A percentile compares a stretch with the other conserved stretches of the same genome.
phyloP scores from a whole-genome alignment of 2,113 vertebrate genomes.

The Acanthisitta chloris region DNA sequence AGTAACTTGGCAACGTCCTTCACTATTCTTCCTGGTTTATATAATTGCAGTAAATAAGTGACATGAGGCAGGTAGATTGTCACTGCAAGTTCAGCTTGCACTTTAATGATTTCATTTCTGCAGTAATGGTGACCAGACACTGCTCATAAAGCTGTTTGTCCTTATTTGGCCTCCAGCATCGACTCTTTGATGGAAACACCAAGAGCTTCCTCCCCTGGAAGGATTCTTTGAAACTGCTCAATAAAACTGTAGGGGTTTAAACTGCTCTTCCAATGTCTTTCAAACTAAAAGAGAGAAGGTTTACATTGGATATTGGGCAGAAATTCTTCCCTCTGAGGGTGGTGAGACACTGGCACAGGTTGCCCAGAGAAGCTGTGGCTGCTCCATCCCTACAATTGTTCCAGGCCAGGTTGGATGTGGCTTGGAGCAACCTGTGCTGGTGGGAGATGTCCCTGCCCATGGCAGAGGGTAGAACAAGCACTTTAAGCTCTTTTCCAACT shows the following conservation, averaged over 20 bases:
- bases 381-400: neutral
- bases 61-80: neutral
- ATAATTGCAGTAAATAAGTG: slow-evolving; percentile 44
- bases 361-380: neutral
- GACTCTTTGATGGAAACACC: fast-evolving
- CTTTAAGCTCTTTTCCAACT: neutral
- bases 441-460: neutral
- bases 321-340: neutral
- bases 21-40: slow-evolving; percentile 42
- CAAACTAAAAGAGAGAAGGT: neutral
- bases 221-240: neutral
- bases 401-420: neutral
- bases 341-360: neutral
- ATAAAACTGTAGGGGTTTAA: neutral
- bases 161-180: neutral
- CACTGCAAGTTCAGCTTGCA: neutral
- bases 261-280: neutral
- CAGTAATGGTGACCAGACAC: neutral
- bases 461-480: neutral
- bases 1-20: slow-evolving; percentile 44
- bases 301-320: neutral
- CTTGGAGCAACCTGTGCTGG: neutral
- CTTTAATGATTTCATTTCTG: neutral
- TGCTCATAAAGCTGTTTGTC: neutral
- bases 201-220: neutral